phyloP scores from a whole-genome alignment of 2,113 vertebrate genomes.

The Pterophyllum scalare region DNA sequence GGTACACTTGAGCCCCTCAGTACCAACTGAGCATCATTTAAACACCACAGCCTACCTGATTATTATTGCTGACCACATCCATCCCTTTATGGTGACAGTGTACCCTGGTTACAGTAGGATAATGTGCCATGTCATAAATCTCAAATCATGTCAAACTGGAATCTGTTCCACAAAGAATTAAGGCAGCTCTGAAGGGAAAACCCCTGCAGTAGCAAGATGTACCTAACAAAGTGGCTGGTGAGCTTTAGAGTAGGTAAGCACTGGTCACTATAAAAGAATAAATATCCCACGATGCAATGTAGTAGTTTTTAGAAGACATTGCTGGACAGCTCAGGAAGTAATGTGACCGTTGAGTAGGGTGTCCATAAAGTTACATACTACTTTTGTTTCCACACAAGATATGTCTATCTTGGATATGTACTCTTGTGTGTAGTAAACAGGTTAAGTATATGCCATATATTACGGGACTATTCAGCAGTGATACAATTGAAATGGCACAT shows the following conservation, averaged over 20 bases:
- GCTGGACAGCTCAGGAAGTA: neutral
- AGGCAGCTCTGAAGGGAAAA: neutral
- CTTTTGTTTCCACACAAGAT: too few relatives aligned
- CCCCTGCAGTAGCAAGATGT: accelerated
- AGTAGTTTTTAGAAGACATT: neutral
- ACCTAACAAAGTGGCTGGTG: neutral
- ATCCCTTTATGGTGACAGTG: neutral
- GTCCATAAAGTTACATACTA: too few relatives aligned
- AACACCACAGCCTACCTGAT: neutral
- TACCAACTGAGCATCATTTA: neutral
- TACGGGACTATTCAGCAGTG: neutral
- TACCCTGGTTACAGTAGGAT: neutral
- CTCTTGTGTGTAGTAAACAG: too few relatives aligned
- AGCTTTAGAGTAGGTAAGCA: neutral
- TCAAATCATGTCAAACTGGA: neutral
- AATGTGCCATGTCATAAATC: neutral
- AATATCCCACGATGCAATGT: neutral
- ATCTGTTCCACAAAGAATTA: accelerated
- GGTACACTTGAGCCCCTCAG: neutral
- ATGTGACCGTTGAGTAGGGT: neutral
- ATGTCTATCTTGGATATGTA: too few relatives aligned
- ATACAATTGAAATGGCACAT: neutral
- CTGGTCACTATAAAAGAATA: neutral
- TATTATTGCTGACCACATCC: neutral
- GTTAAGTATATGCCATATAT: neutral